phyloP scores from a whole-genome alignment of 1,140 invertebrate genomes.

The Lethocerus indicus region DNA sequence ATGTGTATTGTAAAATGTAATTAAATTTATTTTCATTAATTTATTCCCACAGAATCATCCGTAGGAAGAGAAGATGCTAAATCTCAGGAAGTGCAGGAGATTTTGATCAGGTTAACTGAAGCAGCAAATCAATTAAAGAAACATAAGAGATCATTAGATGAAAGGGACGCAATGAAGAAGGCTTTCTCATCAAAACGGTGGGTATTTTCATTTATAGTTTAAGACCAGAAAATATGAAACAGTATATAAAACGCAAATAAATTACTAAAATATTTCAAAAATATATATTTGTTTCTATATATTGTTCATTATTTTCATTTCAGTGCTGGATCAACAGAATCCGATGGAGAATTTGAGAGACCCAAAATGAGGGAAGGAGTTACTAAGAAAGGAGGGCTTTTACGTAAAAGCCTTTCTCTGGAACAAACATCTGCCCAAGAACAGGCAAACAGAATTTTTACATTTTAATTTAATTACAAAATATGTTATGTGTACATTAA shows the following conservation, averaged over 20 bases:
- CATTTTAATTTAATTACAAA: no score
- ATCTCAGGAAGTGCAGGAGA: conserved; percentile 23
- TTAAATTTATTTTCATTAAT: no score
- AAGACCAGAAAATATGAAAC: not conserved
- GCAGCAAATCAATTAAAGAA: conserved; percentile 31
- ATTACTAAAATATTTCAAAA: no score
- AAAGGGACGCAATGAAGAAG: conserved; percentile 21
- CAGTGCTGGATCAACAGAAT: conserved; percentile 18
- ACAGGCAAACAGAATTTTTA: conserved; percentile 22
- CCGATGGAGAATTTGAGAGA: no score
- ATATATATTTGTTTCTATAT: no score
- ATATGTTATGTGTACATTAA: not conserved
- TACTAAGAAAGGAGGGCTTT: conserved; percentile 34
- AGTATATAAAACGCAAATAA: no score
- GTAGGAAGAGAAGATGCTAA: conserved; percentile 20
- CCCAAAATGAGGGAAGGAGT: no score
- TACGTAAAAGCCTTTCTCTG: conserved; percentile 54
- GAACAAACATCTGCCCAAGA: conserved; percentile 45
- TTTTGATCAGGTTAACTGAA: conserved; percentile 27
- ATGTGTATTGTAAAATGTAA: no score
- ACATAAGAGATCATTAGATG: conserved; percentile 26
- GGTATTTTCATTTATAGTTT: no score
- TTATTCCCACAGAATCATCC: conserved; percentile 17
- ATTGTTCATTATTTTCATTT: conserved; percentile 3
- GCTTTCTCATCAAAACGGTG: no score